A percentile compares a stretch with the other conserved stretches of the same genome.
Conservation (phyloP, 1,140 invertebrate genomes). For the Linepithema humile region DNA sequence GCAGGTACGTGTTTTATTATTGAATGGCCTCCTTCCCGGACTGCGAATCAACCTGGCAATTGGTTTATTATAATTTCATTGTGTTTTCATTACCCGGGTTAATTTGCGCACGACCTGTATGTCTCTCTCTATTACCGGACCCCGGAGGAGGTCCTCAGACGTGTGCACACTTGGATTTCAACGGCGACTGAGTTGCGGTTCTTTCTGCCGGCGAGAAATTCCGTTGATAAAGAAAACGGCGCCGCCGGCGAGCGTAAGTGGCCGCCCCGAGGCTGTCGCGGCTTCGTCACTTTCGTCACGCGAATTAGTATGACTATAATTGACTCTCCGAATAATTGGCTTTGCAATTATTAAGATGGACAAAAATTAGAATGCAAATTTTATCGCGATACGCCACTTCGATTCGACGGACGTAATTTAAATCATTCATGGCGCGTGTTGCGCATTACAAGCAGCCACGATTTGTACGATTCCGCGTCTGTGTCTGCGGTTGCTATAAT, state of each 20-base stretch:
- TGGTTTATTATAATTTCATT: slow-evolving; percentile 85
- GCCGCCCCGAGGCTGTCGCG: background rate
- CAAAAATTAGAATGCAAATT: background rate
- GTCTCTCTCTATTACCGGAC: slow-evolving; percentile 78
- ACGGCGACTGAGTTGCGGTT: slow-evolving; percentile 20
- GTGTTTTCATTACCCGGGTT: slow-evolving; percentile 83
- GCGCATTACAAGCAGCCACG: background rate
- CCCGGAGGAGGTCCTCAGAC: slow-evolving; percentile 76
- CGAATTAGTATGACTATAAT: too few species aligned
- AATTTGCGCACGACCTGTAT: slow-evolving; percentile 78
- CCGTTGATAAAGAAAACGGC: slow-evolving; percentile 20
- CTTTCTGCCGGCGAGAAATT: slow-evolving; percentile 28
- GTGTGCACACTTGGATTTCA: slow-evolving; percentile 71
- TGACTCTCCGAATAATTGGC: background rate
- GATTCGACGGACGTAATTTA: background rate
- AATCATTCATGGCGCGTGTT: background rate
- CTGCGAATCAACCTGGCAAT: slow-evolving; percentile 83
- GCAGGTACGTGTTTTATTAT: slow-evolving; percentile 83
- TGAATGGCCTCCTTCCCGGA: slow-evolving; percentile 82
- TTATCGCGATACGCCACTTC: background rate
- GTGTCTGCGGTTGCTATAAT: slow-evolving; percentile 12
- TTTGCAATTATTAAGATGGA: background rate
- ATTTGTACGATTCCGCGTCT: slow-evolving; percentile 34
- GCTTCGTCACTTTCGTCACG: too few species aligned
- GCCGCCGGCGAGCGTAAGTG: background rate